These are phyloP conservation scores for Plodia interpunctella DNA, from an alignment of 1,140 invertebrate genomes.

Conservation along the genomic window DNA sequence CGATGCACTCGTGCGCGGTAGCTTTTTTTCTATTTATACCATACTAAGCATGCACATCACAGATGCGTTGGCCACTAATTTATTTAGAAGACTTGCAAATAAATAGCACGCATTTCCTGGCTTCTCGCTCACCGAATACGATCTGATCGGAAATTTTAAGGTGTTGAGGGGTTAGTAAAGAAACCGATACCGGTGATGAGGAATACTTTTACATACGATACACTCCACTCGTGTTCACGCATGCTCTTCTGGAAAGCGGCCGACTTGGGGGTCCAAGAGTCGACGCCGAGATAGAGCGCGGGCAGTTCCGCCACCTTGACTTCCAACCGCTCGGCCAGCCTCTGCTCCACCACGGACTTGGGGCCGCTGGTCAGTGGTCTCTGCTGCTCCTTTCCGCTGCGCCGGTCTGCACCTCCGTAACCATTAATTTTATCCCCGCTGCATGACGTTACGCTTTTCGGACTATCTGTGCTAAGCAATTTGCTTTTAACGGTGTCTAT, in stretches of 20 bases:
- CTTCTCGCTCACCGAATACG: constrained; percentile 1
- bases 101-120: constrained; percentile 14
- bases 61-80: constrained; percentile 21
- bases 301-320: constrained; percentile 78
- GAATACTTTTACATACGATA: constrained; percentile 68
- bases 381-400: constrained; percentile 50
- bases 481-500: constrained; percentile 68
- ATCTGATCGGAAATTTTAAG: constrained; percentile 28
- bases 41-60: neutral
- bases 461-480: constrained; percentile 66
- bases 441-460: constrained; percentile 68
- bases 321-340: constrained; percentile 59
- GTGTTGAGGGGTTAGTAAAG: constrained; percentile 12
- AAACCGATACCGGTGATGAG: constrained; percentile 1
- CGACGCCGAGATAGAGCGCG: constrained; percentile 79
- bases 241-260: constrained; percentile 74
- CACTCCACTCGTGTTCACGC: constrained; percentile 76
- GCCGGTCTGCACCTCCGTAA: constrained; percentile 44
- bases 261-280: constrained; percentile 81
- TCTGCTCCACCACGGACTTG: constrained; percentile 59
- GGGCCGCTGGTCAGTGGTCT: constrained; percentile 62
- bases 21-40: constrained; percentile 44
- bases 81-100: constrained; percentile 26
- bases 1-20: constrained; percentile 41
- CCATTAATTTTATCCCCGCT: constrained; percentile 63